phyloP scores from a whole-genome alignment of 53 echinoderm and acorn worm species.

The Zoroaster sp. region DNA sequence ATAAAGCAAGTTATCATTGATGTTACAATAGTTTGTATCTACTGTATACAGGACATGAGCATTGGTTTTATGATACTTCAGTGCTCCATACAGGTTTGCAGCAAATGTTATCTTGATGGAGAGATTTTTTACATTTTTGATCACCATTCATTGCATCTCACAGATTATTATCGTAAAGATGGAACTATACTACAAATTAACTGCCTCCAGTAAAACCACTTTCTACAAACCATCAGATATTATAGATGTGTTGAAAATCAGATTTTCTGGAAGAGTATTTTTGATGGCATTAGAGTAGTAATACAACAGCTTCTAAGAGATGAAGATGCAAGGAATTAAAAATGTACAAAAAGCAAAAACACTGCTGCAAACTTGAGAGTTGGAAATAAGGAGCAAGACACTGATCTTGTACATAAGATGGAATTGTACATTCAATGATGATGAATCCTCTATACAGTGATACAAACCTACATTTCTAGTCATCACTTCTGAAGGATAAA shows the following conservation, averaged over 20 bases:
- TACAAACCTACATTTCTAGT: background rate
- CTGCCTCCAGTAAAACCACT: background rate
- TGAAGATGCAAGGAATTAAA: no score
- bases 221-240: background rate
- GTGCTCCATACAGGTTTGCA: background rate
- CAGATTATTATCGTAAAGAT: background rate
- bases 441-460: background rate
- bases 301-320: background rate
- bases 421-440: background rate
- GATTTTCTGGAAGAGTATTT: background rate
- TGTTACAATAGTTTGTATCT: background rate
- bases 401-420: conserved; percentile 7
- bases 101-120: background rate
- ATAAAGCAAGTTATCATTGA: background rate
- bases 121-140: background rate
- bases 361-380: background rate
- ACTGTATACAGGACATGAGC: background rate
- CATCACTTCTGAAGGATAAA: background rate
- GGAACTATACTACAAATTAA: background rate
- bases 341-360: background rate
- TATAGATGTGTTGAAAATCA: background rate
- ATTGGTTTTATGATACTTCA: background rate
- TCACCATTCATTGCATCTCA: no score
- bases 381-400: background rate
- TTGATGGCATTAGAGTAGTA: background rate